phyloP scores from a whole-genome alignment of 2,797 vertebrate species.

The Danio albolineatus region DNA sequence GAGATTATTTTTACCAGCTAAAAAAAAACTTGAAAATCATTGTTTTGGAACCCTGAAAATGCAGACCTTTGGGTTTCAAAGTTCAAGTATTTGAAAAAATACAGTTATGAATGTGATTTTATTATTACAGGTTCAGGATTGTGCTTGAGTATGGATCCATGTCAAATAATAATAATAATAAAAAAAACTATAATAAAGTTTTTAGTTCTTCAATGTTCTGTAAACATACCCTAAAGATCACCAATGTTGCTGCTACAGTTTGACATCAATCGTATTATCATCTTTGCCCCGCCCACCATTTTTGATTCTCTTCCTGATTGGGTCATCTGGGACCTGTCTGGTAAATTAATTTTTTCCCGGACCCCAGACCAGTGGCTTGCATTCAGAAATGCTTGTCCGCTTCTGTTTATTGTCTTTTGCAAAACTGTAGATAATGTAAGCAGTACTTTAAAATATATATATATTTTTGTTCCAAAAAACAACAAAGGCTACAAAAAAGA shows the following conservation, averaged over 20 bases:
- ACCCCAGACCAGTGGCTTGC: slow-evolving; percentile 55
- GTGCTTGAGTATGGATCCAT: too few species aligned
- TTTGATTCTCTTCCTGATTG: slow-evolving; percentile 20
- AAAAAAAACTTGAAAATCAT: too few species aligned
- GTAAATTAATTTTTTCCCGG: slow-evolving; percentile 26
- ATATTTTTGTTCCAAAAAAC: slow-evolving; percentile 66
- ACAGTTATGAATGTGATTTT: too few species aligned
- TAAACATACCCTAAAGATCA: neutral
- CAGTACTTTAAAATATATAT: slow-evolving; percentile 65
- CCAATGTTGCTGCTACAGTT: slow-evolving; percentile 29
- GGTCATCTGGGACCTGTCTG: slow-evolving; percentile 9
- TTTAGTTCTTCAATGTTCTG: too few species aligned
- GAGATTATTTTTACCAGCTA: too few species aligned
- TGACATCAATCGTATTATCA: slow-evolving; percentile 48
- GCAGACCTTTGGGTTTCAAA: too few species aligned
- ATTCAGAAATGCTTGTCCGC: slow-evolving; percentile 53
- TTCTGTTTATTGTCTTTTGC: slow-evolving; percentile 60
- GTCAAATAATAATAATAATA: too few species aligned
- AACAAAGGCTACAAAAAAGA: slow-evolving; percentile 3
- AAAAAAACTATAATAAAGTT: too few species aligned
- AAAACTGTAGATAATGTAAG: slow-evolving; percentile 68
- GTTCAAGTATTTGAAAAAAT: too few species aligned
- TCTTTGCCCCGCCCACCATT: neutral
- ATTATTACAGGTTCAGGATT: too few species aligned
- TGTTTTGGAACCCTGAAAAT: too few species aligned